Evolutionary conservation across 30 jellyfish, hydroid and myxozoan genomes (phyloP), one percentile per base, ranked within the genome.

Genomic region (Aurelia aurita): DNA sequence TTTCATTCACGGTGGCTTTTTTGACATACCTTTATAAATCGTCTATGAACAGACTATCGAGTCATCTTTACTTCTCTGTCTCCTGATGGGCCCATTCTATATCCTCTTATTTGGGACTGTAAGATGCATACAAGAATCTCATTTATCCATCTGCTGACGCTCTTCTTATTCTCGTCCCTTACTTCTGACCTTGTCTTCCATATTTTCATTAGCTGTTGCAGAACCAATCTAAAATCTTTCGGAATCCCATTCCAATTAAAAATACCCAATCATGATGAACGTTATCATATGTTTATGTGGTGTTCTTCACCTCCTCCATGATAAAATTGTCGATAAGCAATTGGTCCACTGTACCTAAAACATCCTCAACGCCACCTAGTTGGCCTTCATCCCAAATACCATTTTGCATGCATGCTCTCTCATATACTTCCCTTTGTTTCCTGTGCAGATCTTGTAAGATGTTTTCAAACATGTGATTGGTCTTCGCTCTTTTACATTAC

Each of bases 381-480:
- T 57, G 67, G 67, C 67, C 67, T 57, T 57, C 67, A 8, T 57
- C 67, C 67, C 67, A 57, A 57, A 64, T n/a, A 1, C 76, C 76
- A 64, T 26, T 19, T 26, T 64, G 44, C 76, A 19, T 11, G 76
- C 76, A 64, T 64, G 76, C 14, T 64, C 76, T 64, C 76, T 64
- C 76, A 64, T 20, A 26, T 64, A 64, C 43, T 64, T 20, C 14
- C 76, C 76, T 2, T 1, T 64, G 29, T 19, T 19, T 64, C 76
- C 43, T 64, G 76, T 64, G 44, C 4, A 26, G 26, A n/a, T 26
- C 43, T 31, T 31, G 43, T 31, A 31, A 31, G 43, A 31, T 31
- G 43, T 31, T 2, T 31, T 31, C 43, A 64, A 64, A 64, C 76
- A 64, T 20, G 76, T 64, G 29, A 64, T 64, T 64, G 76, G 76